phyloP scores from a whole-genome alignment of 1,140 invertebrate species.

The Galendromus occidentalis region DNA sequence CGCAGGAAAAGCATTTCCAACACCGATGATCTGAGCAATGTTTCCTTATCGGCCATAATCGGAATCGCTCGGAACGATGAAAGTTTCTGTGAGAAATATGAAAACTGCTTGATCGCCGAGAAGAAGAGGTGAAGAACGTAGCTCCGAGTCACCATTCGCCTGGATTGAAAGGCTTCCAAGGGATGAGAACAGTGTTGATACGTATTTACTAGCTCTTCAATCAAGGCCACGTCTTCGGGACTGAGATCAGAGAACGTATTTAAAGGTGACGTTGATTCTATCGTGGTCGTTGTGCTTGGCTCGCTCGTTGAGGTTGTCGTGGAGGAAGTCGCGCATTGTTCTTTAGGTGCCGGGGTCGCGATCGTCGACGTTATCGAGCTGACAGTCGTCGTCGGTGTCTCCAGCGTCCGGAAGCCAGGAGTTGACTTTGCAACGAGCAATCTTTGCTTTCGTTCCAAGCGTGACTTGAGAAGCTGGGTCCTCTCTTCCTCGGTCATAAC shows the following conservation, averaged over 20 bases:
- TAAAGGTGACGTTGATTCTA: not conserved
- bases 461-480: slow-evolving; percentile 23
- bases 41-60: slow-evolving; percentile 29
- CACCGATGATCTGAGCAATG: slow-evolving; percentile 31
- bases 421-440: not conserved
- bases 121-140: slow-evolving; percentile 26
- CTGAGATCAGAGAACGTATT: slow-evolving; percentile 5
- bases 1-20: slow-evolving; percentile 35
- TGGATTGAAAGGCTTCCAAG: not conserved
- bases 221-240: slow-evolving; percentile 15
- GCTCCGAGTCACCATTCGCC: slow-evolving; percentile 11
- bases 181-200: slow-evolving; percentile 17
- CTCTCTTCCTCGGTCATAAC: slow-evolving; percentile 32
- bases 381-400: not conserved
- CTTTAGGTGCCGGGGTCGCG: not conserved
- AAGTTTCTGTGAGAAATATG: slow-evolving; percentile 24
- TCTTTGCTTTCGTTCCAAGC: slow-evolving; percentile 21
- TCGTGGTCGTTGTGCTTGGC: not conserved
- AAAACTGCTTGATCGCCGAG: slow-evolving; percentile 24
- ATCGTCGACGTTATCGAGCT: not conserved
- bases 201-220: slow-evolving; percentile 18
- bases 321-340: not conserved
- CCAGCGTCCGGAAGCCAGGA: not conserved
- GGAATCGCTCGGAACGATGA: slow-evolving; percentile 28
- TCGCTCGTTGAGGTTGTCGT: not conserved